Conservation (phyloP, 2,888 invertebrate genomes). For the Nasonovia ribisnigri region DNA sequence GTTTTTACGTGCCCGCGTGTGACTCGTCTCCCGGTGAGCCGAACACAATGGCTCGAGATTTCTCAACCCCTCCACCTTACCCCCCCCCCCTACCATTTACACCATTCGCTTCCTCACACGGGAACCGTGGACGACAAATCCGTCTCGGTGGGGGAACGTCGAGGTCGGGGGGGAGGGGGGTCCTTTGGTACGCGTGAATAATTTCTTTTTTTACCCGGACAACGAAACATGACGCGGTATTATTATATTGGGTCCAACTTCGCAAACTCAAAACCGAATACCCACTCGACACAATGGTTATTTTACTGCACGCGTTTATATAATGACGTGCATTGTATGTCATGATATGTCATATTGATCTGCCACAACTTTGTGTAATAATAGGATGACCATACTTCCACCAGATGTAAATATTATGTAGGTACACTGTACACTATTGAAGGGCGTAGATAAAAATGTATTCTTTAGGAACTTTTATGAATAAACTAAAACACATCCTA, state of each 20-base stretch:
- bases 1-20: not conserved
- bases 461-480: not conserved
- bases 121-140: not conserved
- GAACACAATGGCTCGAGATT: not conserved
- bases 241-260: conserved; percentile 13
- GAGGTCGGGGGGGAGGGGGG: not conserved
- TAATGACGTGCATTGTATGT: not conserved
- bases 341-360: not conserved
- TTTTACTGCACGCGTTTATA: not conserved
- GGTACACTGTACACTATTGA: not conserved
- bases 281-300: not conserved
- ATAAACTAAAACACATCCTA: not conserved
- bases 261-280: not conserved
- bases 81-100: not conserved
- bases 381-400: not conserved
- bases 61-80: too few species aligned
- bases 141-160: not conserved
- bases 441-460: not conserved
- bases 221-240: not conserved
- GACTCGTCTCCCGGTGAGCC: not conserved
- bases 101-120: not conserved
- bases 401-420: not conserved
- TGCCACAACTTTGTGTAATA: not conserved
- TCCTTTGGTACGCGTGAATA: not conserved
- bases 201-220: not conserved